Base-by-base conservation (phyloP, 2,888 invertebrate species). In the Tuberolachnus salignus region DNA sequence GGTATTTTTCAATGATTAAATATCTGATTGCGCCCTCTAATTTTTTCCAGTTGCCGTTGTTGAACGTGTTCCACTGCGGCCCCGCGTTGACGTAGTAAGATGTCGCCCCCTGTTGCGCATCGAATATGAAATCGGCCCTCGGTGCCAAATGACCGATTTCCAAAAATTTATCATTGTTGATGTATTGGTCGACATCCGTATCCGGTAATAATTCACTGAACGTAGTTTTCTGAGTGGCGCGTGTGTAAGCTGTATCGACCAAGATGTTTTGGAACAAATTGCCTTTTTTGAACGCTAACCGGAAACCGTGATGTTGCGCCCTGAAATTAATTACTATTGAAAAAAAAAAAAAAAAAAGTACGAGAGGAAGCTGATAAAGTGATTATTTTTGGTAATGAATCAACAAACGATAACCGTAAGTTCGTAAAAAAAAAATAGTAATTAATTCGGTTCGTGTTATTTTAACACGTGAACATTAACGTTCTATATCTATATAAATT, bases 21-120 rank as follows among this genome's bases (percentile, higher is more conserved):
- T n/a, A 19, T 14, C 69, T 59, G 11, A 69, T 21, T 0, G 44
- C 59, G 2, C 10, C 0, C 21, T 78, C 75, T 42, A 88, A 83
- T 1, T 82, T 82, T 61, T 86, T 84, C 90, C 90, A 90, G 82
- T 89, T 89, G 14, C 88, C 88, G 0, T 85, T 87, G 83, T 91
- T 91, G 83, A 90, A 88, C 4, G 85, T 85, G 82, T 90, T 89
- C 91, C 91, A 91, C 82, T 91, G 91, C 1, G 91, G 91, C 2
- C 89, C 89, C 1, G 87, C 87, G 83, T 91, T 91, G 72, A 90
- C 85, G 83, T 89, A 91, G 84, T 89, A 89, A 84, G 90, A 91
- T 0, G 89, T 88, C 0, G 89, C 84, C 0, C 87, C 85, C 83
- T 91, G 90, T 51, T 88, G 88, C 10, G 88, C 85, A 0, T 88